phyloP scores from a whole-genome alignment of 2,113 vertebrate species.

The Alligator sinensis region DNA sequence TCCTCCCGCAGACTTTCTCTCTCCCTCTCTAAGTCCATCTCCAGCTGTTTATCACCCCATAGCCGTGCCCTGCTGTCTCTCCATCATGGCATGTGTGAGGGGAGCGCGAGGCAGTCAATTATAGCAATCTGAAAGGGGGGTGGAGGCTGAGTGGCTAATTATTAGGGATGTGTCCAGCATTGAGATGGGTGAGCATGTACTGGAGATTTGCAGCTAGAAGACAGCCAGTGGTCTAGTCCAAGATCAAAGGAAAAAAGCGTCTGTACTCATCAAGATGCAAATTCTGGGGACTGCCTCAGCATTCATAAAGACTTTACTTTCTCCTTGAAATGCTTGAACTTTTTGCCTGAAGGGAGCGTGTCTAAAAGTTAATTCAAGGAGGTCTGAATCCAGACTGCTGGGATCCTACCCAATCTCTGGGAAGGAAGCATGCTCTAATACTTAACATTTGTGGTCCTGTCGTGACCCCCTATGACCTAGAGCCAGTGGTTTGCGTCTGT shows the following conservation, averaged over 20 bases:
- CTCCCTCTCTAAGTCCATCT: neutral
- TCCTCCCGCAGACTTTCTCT: accelerated
- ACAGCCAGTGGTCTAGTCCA: neutral
- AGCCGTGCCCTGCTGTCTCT: accelerated
- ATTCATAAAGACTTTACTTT: neutral
- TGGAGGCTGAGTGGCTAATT: neutral
- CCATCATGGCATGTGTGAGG: neutral
- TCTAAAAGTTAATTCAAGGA: neutral
- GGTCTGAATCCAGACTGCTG: neutral
- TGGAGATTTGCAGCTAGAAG: accelerated
- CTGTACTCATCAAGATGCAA: neutral
- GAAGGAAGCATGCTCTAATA: neutral
- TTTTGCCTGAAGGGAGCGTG: neutral
- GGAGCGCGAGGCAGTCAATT: neutral
- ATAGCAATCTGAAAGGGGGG: neutral
- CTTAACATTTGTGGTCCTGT: neutral
- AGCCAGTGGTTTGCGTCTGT: neutral
- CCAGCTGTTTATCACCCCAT: neutral
- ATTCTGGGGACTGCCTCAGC: neutral
- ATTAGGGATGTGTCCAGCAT: neutral
- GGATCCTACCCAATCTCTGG: accelerated
- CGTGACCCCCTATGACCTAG: neutral
- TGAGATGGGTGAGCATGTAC: neutral
- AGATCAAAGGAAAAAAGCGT: neutral
- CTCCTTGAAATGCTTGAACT: neutral